These are phyloP conservation scores for Catharus minimus DNA, from an alignment of 2,113 vertebrate genomes.

Conservation along the genomic window DNA sequence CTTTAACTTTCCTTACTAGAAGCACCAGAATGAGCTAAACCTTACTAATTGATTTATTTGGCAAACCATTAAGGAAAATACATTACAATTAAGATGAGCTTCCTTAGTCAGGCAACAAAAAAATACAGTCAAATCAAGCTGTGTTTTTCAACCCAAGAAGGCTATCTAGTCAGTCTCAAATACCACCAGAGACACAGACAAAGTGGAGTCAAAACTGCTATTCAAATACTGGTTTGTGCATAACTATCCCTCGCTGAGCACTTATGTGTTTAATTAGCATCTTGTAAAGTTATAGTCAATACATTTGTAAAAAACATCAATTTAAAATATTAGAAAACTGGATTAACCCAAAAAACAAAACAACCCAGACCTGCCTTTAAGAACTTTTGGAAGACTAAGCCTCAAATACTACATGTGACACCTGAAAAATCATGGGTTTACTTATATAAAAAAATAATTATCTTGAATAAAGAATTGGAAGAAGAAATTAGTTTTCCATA, in stretches of 20 bases:
- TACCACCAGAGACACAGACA: background rate
- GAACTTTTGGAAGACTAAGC: background rate
- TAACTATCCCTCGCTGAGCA: rapidly evolving
- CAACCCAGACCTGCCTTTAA: background rate
- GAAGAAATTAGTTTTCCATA: background rate
- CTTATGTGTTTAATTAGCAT: background rate
- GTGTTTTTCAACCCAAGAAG: background rate
- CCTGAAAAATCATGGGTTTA: background rate
- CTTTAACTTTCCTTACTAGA: background rate
- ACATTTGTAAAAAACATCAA: background rate
- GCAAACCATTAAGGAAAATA: background rate
- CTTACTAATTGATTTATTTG: background rate
- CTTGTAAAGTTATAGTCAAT: background rate
- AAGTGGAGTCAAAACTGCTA: background rate
- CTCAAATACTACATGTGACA: background rate
- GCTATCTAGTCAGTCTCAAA: background rate
- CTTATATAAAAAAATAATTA: background rate
- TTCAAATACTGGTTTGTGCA: background rate
- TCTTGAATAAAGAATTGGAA: background rate
- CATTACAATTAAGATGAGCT: background rate
- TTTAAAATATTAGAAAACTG: background rate
- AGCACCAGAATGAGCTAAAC: background rate
- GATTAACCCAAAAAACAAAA: background rate
- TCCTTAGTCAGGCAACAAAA: background rate
- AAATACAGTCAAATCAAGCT: background rate